Percentiles rank a stretch among this genome's conserved stretches.
Evolutionary conservation across 2,888 invertebrate genomes (phyloP).

Genomic region (Pyralis farinalis): DNA sequence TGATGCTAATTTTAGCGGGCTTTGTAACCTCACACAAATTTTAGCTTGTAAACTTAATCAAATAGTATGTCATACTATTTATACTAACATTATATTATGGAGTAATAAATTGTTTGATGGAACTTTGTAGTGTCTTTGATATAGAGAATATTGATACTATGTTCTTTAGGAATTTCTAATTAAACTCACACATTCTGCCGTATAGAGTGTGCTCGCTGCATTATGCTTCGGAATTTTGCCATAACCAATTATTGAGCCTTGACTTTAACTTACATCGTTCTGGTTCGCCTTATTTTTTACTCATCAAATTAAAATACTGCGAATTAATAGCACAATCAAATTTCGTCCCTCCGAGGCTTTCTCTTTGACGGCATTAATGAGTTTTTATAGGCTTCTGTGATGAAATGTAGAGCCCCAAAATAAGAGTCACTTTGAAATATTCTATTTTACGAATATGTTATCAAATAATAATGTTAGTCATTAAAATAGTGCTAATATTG

Average conservation of each 20-base stretch:
- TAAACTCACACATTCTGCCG: conserved; percentile 28
- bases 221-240: conserved; percentile 12
- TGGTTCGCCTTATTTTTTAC: conserved; percentile 15
- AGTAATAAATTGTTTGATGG: conserved; percentile 25
- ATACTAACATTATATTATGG: conserved; percentile 5
- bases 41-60: conserved; percentile 6
- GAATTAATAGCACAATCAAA: conserved; percentile 51
- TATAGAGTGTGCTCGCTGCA: conserved; percentile 14
- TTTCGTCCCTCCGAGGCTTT: conserved; percentile 33
- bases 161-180: conserved; percentile 37
- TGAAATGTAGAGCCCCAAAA: conserved; percentile 1
- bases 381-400: conserved; percentile 30
- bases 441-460: too few species aligned
- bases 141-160: conserved; percentile 23
- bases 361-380: conserved; percentile 62
- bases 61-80: not conserved
- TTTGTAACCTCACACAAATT: not conserved
- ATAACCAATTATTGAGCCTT: conserved; percentile 21
- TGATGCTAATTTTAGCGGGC: not conserved
- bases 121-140: conserved; percentile 41
- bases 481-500: too few species aligned
- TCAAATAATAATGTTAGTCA: too few species aligned
- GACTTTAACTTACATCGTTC: not conserved
- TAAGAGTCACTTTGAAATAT: too few species aligned
- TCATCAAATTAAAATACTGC: conserved; percentile 37